Conservation (phyloP, 2,113 vertebrate genomes). For the Mus spicilegus region DNA sequence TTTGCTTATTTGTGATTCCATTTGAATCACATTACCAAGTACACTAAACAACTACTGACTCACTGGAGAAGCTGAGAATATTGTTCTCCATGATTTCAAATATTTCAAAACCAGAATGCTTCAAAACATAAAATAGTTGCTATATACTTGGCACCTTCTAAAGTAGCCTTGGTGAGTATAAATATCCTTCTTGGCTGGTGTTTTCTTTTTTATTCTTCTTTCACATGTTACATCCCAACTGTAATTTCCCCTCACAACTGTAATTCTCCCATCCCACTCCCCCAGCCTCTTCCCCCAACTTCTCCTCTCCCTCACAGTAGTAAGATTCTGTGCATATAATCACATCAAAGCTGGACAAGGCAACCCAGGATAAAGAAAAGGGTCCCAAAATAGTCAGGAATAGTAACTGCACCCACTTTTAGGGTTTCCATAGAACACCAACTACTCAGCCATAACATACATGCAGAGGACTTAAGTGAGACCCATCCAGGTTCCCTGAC, state of each 20-base stretch:
- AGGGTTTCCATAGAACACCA: background rate
- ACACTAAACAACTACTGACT: background rate
- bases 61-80: constrained; percentile 1
- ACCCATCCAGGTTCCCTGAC: background rate
- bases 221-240: background rate
- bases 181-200: background rate
- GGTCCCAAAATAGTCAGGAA: background rate
- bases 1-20: background rate
- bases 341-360: background rate
- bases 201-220: background rate
- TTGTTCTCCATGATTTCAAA: background rate
- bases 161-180: background rate
- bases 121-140: background rate
- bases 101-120: background rate
- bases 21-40: background rate
- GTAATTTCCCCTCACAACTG: background rate
- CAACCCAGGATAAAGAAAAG: background rate
- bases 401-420: background rate
- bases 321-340: background rate
- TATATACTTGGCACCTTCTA: background rate
- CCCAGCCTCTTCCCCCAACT: background rate
- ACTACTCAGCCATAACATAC: background rate
- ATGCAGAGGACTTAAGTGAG: background rate
- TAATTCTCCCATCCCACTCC: background rate
- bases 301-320: background rate